These are phyloP conservation scores for Vanessa tameamea DNA, from an alignment of 1,140 invertebrate genomes.

Conservation along the genomic window DNA sequence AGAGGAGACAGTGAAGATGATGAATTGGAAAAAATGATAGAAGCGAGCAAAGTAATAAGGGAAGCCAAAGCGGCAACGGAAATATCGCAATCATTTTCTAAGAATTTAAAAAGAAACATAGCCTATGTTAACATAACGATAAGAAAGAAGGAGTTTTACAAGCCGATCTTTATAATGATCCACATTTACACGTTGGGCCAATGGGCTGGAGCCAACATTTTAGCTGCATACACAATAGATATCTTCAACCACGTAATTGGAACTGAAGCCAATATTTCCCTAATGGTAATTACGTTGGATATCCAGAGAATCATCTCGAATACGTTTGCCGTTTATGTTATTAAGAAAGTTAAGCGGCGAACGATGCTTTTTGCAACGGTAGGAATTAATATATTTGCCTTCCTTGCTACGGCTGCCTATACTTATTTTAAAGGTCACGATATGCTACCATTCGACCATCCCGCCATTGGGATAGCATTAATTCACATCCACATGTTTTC, in stretches of 20 bases:
- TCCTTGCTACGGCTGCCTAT: slow-evolving; percentile 50
- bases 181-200: slow-evolving; percentile 57
- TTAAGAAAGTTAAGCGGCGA: slow-evolving; percentile 58
- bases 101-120: slow-evolving; percentile 33
- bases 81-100: slow-evolving; percentile 32
- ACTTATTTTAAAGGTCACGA: slow-evolving; percentile 46
- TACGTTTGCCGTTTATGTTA: slow-evolving; percentile 48
- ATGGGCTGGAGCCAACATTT: slow-evolving; percentile 62
- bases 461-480: slow-evolving; percentile 49
- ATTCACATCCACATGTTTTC: slow-evolving; percentile 59
- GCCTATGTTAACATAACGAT: slow-evolving; percentile 40
- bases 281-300: slow-evolving; percentile 82
- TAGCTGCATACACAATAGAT: slow-evolving; percentile 85
- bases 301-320: slow-evolving; percentile 77
- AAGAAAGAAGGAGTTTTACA: slow-evolving; percentile 62
- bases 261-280: slow-evolving; percentile 79
- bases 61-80: slow-evolving; percentile 38
- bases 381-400: slow-evolving; percentile 44
- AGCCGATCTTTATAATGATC: slow-evolving; percentile 65
- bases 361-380: slow-evolving; percentile 55
- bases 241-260: slow-evolving; percentile 80
- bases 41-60: slow-evolving; percentile 46
- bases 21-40: slow-evolving; percentile 64
- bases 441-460: slow-evolving; percentile 50
- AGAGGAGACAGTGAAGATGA: slow-evolving; percentile 68